Evolutionary conservation across 2,113 vertebrate species (phyloP), one percentile per base, ranked within the genome.

Genomic region (Prinia subflava): DNA sequence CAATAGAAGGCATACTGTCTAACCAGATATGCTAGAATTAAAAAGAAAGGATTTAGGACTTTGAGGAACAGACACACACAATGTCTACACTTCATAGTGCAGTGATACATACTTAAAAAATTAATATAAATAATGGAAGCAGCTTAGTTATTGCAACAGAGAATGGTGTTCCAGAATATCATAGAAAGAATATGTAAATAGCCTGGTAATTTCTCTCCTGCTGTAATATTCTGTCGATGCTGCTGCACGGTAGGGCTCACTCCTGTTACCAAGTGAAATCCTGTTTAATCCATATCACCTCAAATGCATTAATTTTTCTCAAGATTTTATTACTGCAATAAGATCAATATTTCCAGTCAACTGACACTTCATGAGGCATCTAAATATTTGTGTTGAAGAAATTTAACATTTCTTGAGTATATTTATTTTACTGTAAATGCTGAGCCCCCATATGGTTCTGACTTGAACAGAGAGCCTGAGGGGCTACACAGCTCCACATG

Each of bases 401-500:
- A 83, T 67, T 20, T 46, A 74, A 20, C 37, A 47, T 78, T 83
- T 70, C 47, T n/a, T 46, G 30, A 74, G 15, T 15, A 20, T 19
- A 41, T 12, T 76, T 60, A 69, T 35, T 88, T 75, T 80, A 62
- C 39, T 77, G 64, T 53, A 90, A 86, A 77, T 74, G 76, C 55
- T 59, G 46, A 94, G 90, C 60, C 64, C 79, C 83, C 89, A 93
- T 89, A 81, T 83, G 83, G 86, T 25, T 94, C 80, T 90, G 55
- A 77, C 63, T 88, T 46, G 49, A 90, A 90, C 42, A 92, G 33
- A 65, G 62, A 86, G 82, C 92, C 96, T 71, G 47, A 92, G 85
- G 94, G 92, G 68, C 74, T 87, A 62, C 82, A 67, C 28, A 92
- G 94, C 83, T 74, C 83, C 49, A 96, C 90, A 86, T 57, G 79